Percentiles rank a stretch among this genome's conserved stretches.
phyloP scores from a whole-genome alignment of 2,113 vertebrate genomes.

The Nicator chloris region DNA sequence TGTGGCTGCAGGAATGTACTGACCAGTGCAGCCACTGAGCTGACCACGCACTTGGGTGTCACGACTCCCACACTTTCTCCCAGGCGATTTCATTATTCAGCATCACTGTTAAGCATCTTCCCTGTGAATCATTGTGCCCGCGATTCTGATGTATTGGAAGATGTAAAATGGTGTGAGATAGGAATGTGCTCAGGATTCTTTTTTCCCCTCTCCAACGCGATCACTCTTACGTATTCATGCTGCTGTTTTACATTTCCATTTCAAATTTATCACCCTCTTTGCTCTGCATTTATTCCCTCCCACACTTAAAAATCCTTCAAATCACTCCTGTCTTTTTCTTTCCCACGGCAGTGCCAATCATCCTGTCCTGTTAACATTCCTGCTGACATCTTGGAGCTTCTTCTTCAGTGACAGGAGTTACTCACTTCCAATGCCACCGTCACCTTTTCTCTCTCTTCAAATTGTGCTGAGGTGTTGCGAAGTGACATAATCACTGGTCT shows the following conservation, averaged over 20 bases:
- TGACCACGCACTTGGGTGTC: not conserved
- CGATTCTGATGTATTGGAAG: not conserved
- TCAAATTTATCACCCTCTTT: not conserved
- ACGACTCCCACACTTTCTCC: not conserved
- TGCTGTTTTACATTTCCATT: not conserved
- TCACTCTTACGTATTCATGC: not conserved
- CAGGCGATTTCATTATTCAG: not conserved
- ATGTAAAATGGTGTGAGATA: not conserved
- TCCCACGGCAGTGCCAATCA: not conserved
- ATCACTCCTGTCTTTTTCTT: not conserved
- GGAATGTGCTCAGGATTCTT: not conserved
- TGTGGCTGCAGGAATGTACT: not conserved
- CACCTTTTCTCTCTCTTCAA: not conserved
- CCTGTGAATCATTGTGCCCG: not conserved
- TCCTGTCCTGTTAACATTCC: not conserved
- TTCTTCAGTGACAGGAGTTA: not conserved
- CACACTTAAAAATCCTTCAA: not conserved
- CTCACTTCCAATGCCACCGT: not conserved
- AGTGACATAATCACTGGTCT: not conserved
- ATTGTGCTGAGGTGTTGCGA: not conserved
- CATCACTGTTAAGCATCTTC: not conserved
- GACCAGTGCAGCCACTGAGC: not conserved
- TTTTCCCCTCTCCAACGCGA: not conserved
- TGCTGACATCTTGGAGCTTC: not conserved
- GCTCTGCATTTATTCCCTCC: not conserved